These are phyloP conservation scores for Arenicola marina DNA, from an alignment of 2,888 invertebrate genomes.

Conservation along the genomic window DNA sequence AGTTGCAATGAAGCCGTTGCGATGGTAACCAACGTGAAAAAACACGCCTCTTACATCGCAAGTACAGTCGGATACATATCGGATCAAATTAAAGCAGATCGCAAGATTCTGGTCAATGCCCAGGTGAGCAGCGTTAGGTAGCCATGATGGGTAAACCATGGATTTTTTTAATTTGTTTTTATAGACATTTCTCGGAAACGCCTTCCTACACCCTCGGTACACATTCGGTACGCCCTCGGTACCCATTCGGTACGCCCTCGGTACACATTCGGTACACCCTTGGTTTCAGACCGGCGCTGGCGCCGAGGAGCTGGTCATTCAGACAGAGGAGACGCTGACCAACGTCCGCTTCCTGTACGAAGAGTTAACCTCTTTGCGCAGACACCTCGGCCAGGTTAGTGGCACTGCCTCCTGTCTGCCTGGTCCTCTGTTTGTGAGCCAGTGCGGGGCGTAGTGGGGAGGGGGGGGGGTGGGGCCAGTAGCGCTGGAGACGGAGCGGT, in stretches of 20 bases:
- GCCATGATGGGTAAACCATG: too few species aligned
- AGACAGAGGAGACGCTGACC: constrained; percentile 21
- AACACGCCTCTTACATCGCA: constrained; percentile 59
- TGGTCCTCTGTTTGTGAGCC: too few species aligned
- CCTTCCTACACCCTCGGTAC: background rate
- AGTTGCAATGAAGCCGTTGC: constrained; percentile 61
- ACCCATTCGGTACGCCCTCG: background rate
- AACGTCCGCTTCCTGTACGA: constrained; percentile 15
- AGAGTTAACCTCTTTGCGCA: constrained; percentile 7
- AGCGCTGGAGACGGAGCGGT: too few species aligned
- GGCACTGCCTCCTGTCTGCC: too few species aligned
- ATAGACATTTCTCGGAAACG: too few species aligned
- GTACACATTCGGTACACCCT: background rate
- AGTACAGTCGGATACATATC: constrained; percentile 58
- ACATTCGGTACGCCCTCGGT: background rate
- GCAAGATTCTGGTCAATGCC: constrained; percentile 46
- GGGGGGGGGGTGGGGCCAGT: too few species aligned
- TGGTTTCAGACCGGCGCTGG: background rate
- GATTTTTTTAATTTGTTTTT: too few species aligned
- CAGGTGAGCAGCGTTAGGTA: constrained; percentile 33
- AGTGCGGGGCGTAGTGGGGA: too few species aligned
- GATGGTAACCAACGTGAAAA: constrained; percentile 60
- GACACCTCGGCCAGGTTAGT: background rate
- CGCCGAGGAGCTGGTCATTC: constrained; percentile 12
- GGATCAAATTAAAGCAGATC: constrained; percentile 54